Evolutionary conservation across 2,888 invertebrate genomes (phyloP).

Genomic region (Crepidodera aurea): DNA sequence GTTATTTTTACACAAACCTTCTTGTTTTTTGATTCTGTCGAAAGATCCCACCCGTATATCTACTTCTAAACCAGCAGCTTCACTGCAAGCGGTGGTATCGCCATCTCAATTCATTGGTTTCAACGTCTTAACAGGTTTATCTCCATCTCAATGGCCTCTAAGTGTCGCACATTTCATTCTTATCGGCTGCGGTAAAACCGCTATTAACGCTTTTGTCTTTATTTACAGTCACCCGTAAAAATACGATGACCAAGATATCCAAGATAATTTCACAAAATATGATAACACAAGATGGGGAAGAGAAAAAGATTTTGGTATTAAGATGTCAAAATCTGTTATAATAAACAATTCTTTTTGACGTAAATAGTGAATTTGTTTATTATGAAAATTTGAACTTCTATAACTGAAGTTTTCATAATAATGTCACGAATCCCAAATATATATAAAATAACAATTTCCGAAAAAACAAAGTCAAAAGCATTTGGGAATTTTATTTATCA

Average conservation of each 20-base stretch:
- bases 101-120: conserved; percentile 53
- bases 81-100: conserved; percentile 47
- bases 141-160: conserved; percentile 43
- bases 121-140: conserved; percentile 49
- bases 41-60: conserved; percentile 46
- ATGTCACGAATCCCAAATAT: no score
- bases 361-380: no score
- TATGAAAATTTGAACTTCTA: no score
- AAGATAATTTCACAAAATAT: no score
- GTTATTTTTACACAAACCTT: neutral
- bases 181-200: conserved; percentile 36
- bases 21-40: neutral
- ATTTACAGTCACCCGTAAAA: conserved; percentile 2
- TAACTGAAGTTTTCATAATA: no score
- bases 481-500: no score
- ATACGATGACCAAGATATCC: conserved; percentile 4
- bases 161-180: conserved; percentile 45
- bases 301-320: no score
- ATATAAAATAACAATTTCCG: no score
- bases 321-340: no score
- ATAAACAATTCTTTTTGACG: no score
- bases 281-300: no score
- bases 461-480: no score
- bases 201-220: conserved; percentile 25
- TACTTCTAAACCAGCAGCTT: conserved; percentile 15